A percentile compares a stretch with the other conserved stretches of the same genome.
Conservation (phyloP, 2,113 vertebrate genomes). For the Syngnathus typhle region DNA sequence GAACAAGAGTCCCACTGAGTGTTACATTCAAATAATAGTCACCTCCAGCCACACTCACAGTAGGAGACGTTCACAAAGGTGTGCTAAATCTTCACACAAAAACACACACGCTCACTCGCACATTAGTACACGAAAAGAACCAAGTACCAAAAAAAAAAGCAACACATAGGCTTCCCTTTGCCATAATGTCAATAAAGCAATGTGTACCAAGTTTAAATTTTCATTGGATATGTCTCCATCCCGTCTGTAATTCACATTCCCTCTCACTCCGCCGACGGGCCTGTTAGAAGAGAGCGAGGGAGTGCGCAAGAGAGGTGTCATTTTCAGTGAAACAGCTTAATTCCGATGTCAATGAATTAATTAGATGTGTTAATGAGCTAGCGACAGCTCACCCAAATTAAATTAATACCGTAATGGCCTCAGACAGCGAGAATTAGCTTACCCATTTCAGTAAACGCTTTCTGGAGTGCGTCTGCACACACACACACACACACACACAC, state of each 20-base stretch:
- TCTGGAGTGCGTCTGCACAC: slow-evolving; percentile 90
- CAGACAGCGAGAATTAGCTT: slow-evolving; percentile 99
- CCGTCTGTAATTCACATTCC: slow-evolving; percentile 77
- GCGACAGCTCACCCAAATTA: slow-evolving; percentile 98
- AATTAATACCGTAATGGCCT: slow-evolving; percentile 99
- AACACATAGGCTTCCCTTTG: too few relatives aligned
- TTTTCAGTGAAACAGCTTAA: slow-evolving; percentile 99
- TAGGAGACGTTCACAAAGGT: slow-evolving; percentile 38
- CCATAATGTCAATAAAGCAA: slow-evolving; percentile 1
- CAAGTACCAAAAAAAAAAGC: too few relatives aligned
- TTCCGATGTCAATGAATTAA: slow-evolving; percentile 99
- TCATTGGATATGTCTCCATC: slow-evolving; percentile 41
- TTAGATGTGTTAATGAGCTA: slow-evolving; percentile 99
- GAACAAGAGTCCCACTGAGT: too few relatives aligned
- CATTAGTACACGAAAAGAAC: too few relatives aligned
- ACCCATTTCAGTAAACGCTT: slow-evolving; percentile 98
- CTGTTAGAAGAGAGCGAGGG: slow-evolving; percentile 40
- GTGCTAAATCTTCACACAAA: slow-evolving; percentile 29
- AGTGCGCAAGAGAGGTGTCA: slow-evolving; percentile 81
- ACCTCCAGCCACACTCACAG: slow-evolving; percentile 47
- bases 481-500: slow-evolving; percentile 28
- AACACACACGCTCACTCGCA: background rate
- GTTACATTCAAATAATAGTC: slow-evolving; percentile 50
- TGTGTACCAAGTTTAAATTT: slow-evolving; percentile 17
- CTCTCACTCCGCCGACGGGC: slow-evolving; percentile 74